Percentiles rank a stretch among this genome's conserved stretches.
These are phyloP conservation scores for Tetrao urogallus DNA, from an alignment of 2,113 vertebrate genomes.

Conservation along the genomic window DNA sequence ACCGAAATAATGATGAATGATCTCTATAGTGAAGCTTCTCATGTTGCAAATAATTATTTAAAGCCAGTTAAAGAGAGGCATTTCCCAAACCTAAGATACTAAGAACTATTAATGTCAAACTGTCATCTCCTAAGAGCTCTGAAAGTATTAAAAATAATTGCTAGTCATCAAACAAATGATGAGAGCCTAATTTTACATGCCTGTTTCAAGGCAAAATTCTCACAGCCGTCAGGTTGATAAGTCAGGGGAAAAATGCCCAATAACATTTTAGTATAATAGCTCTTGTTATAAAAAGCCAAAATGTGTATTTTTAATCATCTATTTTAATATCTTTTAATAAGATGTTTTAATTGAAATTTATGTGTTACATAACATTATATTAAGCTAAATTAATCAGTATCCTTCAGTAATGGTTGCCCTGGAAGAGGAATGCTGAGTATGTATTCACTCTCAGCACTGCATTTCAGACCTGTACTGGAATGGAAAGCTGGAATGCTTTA, in stretches of 20 bases:
- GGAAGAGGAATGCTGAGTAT: neutral
- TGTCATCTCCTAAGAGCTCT: neutral
- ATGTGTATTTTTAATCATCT: neutral
- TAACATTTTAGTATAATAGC: neutral
- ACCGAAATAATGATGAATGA: neutral
- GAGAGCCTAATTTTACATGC: neutral
- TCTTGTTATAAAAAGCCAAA: conserved; percentile 2
- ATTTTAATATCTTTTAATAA: conserved; percentile 12
- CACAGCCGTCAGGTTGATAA: neutral
- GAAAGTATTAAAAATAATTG: conserved; percentile 40
- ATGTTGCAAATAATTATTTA: neutral
- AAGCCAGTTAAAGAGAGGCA: neutral
- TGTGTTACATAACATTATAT: neutral
- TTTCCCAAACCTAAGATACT: neutral
- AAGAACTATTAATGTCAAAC: neutral
- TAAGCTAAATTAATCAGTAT: neutral
- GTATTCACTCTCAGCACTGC: neutral
- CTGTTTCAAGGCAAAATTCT: neutral
- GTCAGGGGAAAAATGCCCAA: neutral
- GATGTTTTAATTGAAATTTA: neutral
- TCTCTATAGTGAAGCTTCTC: neutral
- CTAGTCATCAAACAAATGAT: conserved; percentile 14
- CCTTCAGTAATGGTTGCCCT: neutral
- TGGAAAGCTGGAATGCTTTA: neutral
- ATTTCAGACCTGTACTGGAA: neutral